phyloP scores from a whole-genome alignment of 1,140 invertebrate genomes.

The Apis florea region DNA sequence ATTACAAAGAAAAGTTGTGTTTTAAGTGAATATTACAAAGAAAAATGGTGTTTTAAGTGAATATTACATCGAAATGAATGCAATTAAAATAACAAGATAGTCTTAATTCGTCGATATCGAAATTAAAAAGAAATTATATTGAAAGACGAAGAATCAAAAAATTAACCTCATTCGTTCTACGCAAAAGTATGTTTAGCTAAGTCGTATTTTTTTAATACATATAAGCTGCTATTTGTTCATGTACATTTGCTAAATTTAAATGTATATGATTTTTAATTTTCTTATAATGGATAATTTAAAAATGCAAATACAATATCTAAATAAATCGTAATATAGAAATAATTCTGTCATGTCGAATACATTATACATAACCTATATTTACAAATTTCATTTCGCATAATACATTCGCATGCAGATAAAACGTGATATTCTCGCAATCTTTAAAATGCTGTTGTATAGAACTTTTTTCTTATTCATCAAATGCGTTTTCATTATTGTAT shows the following conservation, averaged over 20 bases:
- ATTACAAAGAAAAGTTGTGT: too few relatives aligned
- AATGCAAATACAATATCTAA: too few relatives aligned
- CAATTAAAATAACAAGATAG: neutral
- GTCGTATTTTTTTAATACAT: conserved; percentile 14
- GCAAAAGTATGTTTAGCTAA: conserved; percentile 62
- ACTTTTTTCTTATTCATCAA: conserved; percentile 8
- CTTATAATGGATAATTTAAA: neutral
- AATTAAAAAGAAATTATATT: neutral
- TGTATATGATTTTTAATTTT: neutral
- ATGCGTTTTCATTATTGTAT: neutral
- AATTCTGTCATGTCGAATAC: conserved; percentile 19
- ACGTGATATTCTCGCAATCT: neutral
- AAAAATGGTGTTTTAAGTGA: neutral
- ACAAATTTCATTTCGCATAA: too few relatives aligned
- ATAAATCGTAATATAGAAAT: conserved; percentile 20
- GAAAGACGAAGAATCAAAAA: conserved; percentile 7
- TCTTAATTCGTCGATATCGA: conserved; percentile 12
- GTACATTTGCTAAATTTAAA: neutral
- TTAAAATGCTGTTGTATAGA: conserved; percentile 20
- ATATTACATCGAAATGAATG: neutral
- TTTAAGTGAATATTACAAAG: neutral
- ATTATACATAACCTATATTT: too few relatives aligned
- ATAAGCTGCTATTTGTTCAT: neutral
- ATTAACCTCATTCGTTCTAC: neutral
- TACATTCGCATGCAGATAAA: neutral